Conservation (phyloP, 1,140 invertebrate species). For the Drepana arcuata region DNA sequence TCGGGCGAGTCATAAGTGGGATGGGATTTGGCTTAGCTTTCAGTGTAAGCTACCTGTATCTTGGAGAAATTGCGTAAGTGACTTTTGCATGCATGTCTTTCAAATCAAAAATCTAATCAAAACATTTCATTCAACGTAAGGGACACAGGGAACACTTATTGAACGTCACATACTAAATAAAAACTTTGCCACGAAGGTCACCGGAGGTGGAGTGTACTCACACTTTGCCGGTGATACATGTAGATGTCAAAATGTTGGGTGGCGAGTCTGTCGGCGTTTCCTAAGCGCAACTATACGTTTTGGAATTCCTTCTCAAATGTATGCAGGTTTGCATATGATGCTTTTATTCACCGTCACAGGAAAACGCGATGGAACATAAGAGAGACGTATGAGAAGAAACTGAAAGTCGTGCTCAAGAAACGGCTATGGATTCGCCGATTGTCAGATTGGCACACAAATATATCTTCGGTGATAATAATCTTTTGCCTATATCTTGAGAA, state of each 20-base stretch:
- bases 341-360: too few species aligned
- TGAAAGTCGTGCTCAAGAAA: too few species aligned
- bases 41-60: constrained; percentile 21
- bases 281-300: too few species aligned
- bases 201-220: neutral
- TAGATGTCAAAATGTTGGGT: neutral
- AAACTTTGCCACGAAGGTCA: neutral
- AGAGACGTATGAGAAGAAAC: too few species aligned
- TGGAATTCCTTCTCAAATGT: too few species aligned
- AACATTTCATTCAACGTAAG: neutral
- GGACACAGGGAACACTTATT: neutral
- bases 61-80: constrained; percentile 40
- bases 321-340: too few species aligned
- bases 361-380: too few species aligned
- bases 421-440: too few species aligned
- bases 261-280: too few species aligned
- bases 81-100: neutral
- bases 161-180: neutral
- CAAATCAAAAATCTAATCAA: neutral
- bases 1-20: constrained; percentile 16
- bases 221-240: neutral
- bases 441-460: too few species aligned
- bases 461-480: too few species aligned
- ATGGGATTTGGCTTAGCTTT: constrained; percentile 19
- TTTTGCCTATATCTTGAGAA: too few species aligned